Evolutionary conservation across 23 tunicate genomes (phyloP), one percentile per base, ranked within the genome.

Genomic region (Trididemnum clinides): DNA sequence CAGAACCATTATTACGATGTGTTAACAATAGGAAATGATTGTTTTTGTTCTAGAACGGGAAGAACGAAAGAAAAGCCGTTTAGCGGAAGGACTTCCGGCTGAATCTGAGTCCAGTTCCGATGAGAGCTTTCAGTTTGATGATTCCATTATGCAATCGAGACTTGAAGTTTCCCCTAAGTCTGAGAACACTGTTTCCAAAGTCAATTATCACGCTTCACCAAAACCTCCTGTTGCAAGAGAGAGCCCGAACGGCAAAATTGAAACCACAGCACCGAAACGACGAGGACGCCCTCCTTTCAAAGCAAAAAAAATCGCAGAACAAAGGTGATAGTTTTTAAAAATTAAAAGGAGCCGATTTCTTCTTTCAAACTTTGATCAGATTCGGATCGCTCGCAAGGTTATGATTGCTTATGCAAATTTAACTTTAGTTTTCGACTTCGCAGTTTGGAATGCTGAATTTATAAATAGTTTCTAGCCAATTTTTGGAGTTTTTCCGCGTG

Each of bases 51-150:
- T 74, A 87, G 91, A 80, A 33, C 85, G 82, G 35, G 91, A 87
- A 51, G 85, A 87, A 35, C 33, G 82, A 79, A 79, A 44, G 37
- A 38, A 7, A 25, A 82, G 74, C 77, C 44, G 92, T 23, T 57
- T 88, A 51, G 71, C 36, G 0, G 83, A 82, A 33, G 92, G 92
- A 36, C 72, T 88, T 50, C 83, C 77, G 3, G 58, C 72, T 0
- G 87, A 86, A 51, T 73, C 73, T 1, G 90, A 88, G 21, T 65
- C 84, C 28, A 78, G 90, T 33, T 86, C 90, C 4, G 90, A 86
- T 39, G 88, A 85, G 33, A 32, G 50, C 30, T 38, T 74, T 2
- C 5, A 10, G 1, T 37, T 38, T 10, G 80, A 73, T 12, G 80
- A 73, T 28, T 4, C 36, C 10, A 36, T 66, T 37, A 3, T 66